phyloP scores from a whole-genome alignment of 2,113 vertebrate genomes.

The Microcebus murinus region DNA sequence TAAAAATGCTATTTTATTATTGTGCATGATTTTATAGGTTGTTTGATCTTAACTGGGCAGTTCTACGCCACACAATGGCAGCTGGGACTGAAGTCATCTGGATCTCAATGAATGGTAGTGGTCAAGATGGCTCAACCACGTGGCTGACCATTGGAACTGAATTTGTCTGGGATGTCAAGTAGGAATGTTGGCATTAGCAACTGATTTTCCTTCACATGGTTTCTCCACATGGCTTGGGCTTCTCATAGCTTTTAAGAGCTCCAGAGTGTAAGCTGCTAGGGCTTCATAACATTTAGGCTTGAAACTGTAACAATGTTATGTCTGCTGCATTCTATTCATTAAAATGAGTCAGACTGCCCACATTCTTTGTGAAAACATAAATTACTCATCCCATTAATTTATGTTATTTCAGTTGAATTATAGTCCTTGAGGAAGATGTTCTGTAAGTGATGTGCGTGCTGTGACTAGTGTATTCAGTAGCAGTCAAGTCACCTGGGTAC shows the following conservation, averaged over 20 bases:
- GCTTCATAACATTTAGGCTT: not conserved
- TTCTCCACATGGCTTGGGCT: not conserved
- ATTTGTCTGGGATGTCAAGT: not conserved
- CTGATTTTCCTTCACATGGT: not conserved
- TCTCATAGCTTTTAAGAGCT: not conserved
- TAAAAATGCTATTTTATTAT: too few relatives aligned
- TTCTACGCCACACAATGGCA: not conserved
- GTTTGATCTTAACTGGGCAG: too few relatives aligned
- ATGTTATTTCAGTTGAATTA: too few relatives aligned
- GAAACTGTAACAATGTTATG: not conserved
- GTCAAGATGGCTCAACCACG: not conserved
- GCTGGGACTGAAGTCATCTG: not conserved
- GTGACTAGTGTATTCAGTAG: too few relatives aligned
- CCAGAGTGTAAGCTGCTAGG: not conserved
- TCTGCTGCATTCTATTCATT: not conserved
- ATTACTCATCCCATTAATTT: not conserved
- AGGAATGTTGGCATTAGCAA: not conserved
- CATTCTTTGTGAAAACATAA: not conserved
- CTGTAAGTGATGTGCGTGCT: too few relatives aligned
- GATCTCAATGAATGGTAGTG: not conserved
- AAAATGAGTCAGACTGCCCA: not conserved
- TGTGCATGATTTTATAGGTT: too few relatives aligned
- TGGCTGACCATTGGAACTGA: not conserved
- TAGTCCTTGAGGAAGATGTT: too few relatives aligned
- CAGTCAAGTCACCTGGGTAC: too few relatives aligned